Evolutionary conservation across 2,797 vertebrate species (phyloP).

Genomic region (Emydoidea blandingii): DNA sequence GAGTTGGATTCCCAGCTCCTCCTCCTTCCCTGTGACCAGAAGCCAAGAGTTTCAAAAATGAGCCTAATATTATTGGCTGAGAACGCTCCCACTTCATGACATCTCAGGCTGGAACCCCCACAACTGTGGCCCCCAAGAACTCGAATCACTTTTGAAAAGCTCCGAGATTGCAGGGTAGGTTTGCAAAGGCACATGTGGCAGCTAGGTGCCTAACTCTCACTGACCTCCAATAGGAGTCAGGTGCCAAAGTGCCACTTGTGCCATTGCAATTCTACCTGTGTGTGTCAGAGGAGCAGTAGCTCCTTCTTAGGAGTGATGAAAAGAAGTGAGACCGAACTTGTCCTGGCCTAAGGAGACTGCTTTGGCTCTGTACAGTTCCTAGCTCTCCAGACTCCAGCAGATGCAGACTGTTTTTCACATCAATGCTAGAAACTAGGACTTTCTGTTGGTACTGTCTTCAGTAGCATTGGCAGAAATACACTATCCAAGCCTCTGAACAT

Average conservation of each 20-base stretch:
- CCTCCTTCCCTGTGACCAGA: background rate
- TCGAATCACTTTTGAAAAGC: background rate
- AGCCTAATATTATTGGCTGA: background rate
- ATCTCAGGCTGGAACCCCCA: background rate
- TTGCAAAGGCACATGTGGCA: background rate
- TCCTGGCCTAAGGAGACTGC: background rate
- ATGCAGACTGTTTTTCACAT: background rate
- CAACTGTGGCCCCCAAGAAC: background rate
- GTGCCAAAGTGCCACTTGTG: background rate
- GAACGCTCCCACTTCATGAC: background rate
- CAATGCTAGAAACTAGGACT: slow-evolving; percentile 12
- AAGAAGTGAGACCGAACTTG: background rate
- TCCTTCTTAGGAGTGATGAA: background rate
- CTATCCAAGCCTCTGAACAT: background rate
- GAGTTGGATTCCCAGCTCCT: background rate
- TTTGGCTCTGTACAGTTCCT: background rate
- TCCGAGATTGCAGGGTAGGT: background rate
- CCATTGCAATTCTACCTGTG: background rate
- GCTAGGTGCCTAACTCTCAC: background rate
- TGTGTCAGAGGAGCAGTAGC: background rate
- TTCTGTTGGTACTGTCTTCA: background rate
- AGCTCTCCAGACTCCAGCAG: background rate
- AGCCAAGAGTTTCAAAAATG: background rate
- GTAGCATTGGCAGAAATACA: background rate
- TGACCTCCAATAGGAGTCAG: background rate